Base-by-base conservation (phyloP, 1,140 invertebrate genomes). In the Drosophila rufa region DNA sequence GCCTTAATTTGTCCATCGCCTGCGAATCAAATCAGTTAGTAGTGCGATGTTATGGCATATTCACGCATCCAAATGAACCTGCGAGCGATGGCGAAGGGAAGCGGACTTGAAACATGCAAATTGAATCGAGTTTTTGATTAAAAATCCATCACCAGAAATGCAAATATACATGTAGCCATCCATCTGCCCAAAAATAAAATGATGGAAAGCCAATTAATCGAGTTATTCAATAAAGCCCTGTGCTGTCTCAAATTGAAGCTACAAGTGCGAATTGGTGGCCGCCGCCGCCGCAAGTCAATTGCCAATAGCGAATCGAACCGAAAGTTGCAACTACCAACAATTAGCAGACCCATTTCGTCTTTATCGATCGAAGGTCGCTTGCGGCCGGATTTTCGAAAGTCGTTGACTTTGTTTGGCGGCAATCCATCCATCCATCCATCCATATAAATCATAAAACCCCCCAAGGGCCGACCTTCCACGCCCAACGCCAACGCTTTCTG, bases 351-450 rank as follows among this genome's bases (percentile, higher is more conserved):
- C 65, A 82, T 61, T 68, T 79, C 66, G 38, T 48, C 64, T 55
- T 61, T 45, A 59, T 74, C 45, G 48, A 43, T 27, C n/a, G 66
- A 87, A 83, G 84, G 77, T 80, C 84, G 56, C 36, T 58, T 40
- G 67, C 55, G 75, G 65, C 68, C 70, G 75, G 42, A 75, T 69
- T 82, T 89, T 87, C 55, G 85, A 89, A 89, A 89, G 84, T 84
- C 75, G 85, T 84, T 89, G 84, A 85, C 84, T 90, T 90, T 90
- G 85, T 79, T 43, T 36, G 55, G 22, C 38, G 45, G 30, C 45
- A 51, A 66, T 46, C 64, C 57, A 62, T 62, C 30, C 30, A 33
- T 62, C 30, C 30, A 33, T 9, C 60, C 45, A 25, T 19, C 11
- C 19, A 33, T 8, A 19, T 38, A 45, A 59, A 42, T 48, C 22